A percentile compares a stretch with the other conserved stretches of the same genome.
Evolutionary conservation across 2,797 vertebrate species (phyloP).

Genomic region (Danionella dracula): DNA sequence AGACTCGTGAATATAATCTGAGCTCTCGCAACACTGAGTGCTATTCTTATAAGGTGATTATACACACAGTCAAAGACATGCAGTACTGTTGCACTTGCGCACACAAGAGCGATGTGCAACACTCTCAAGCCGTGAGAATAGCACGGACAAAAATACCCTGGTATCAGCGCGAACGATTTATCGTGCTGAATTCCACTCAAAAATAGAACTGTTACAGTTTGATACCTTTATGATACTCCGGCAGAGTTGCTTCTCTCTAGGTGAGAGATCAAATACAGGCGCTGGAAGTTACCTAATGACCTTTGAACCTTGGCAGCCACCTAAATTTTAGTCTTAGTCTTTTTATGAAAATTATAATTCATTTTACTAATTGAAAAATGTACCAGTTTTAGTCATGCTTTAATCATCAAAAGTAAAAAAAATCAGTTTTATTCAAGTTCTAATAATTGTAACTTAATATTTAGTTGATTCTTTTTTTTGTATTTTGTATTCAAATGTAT

Average conservation of each 20-base stretch:
- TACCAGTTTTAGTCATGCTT: too few species aligned
- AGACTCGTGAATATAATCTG: not conserved
- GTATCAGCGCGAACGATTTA: not conserved
- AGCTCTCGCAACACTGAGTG: not conserved
- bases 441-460: too few species aligned
- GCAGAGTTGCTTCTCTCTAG: not conserved
- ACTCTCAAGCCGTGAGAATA: slow-evolving; percentile 2
- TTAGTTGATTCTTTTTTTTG: too few species aligned
- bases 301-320: too few species aligned
- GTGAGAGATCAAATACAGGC: slow-evolving; percentile 1
- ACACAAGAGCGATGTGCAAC: not conserved
- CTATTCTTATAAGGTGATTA: not conserved
- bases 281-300: too few species aligned
- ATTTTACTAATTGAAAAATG: too few species aligned
- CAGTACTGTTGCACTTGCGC: not conserved
- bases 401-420: too few species aligned
- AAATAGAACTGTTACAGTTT: slow-evolving; percentile 4
- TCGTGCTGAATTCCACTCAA: not conserved
- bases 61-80: not conserved
- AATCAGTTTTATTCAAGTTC: too few species aligned
- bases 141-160: slow-evolving; percentile 5
- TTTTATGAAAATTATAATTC: too few species aligned
- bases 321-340: too few species aligned
- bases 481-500: too few species aligned
- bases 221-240: not conserved